phyloP scores from a whole-genome alignment of 2,113 vertebrate genomes.

The Heterocephalus glaber region DNA sequence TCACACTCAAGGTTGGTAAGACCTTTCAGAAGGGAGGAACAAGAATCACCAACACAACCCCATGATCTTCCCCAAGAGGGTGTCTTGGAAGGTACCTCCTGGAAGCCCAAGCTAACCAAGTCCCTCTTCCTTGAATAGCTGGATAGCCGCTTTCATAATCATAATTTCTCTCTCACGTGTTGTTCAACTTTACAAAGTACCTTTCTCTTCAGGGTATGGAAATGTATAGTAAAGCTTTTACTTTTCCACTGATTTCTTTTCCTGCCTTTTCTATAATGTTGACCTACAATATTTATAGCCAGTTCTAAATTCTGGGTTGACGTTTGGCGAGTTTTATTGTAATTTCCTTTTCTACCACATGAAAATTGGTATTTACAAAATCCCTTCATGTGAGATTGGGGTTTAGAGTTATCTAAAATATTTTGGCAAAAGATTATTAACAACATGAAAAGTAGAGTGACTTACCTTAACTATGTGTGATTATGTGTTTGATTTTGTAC shows the following conservation, averaged over 20 bases:
- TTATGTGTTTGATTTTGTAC: constrained; percentile 58
- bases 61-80: not conserved
- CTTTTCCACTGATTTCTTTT: not conserved
- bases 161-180: not conserved
- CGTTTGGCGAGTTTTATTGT: not conserved
- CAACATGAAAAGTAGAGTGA: constrained; percentile 23
- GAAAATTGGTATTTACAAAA: constrained; percentile 35
- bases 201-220: not conserved
- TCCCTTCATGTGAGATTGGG: not conserved
- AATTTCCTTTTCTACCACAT: constrained; percentile 54
- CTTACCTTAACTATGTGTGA: constrained; percentile 54
- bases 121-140: not conserved
- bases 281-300: not conserved
- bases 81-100: not conserved
- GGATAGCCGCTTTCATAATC: not conserved
- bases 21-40: constrained; percentile 11
- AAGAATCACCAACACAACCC: not conserved
- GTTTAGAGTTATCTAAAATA: constrained; percentile 57
- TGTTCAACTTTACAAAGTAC: not conserved
- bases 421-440: constrained; percentile 42
- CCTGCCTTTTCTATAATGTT: not conserved
- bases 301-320: not conserved
- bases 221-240: not conserved
- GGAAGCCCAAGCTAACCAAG: not conserved
- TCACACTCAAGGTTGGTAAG: not conserved